Evolutionary conservation across 2,113 vertebrate genomes (phyloP).

Genomic region (Meleagris gallopavo): DNA sequence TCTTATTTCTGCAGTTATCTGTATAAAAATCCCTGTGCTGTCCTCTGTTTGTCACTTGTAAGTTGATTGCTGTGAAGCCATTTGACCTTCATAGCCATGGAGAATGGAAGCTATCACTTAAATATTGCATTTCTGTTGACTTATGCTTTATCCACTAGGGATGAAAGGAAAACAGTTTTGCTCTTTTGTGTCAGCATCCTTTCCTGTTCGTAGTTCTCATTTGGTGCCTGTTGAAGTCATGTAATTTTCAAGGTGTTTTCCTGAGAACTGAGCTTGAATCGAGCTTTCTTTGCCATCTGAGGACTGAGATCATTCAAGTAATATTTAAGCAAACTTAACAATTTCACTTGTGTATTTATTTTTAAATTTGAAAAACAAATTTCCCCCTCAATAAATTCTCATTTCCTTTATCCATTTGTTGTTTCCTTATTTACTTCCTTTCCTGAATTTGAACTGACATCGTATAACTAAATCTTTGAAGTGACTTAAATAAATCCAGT

Average conservation of each 20-base stretch:
- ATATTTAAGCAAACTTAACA: neutral
- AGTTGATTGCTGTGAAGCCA: neutral
- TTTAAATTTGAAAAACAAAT: neutral
- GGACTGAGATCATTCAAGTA: neutral
- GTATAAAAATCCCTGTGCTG: neutral
- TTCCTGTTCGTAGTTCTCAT: neutral
- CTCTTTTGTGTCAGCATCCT: neutral
- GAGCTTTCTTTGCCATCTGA: neutral
- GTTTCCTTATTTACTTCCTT: neutral
- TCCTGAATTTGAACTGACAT: neutral
- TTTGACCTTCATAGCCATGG: neutral
- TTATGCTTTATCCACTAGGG: neutral
- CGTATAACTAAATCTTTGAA: neutral
- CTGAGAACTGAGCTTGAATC: no score
- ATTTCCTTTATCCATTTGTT: neutral
- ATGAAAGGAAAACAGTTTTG: neutral
- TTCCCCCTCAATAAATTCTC: neutral
- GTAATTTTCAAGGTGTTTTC: neutral
- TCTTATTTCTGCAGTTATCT: neutral
- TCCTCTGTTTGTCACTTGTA: neutral
- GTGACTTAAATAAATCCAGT: neutral
- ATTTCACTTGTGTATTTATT: neutral
- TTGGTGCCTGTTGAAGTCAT: neutral
- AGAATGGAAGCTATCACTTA: neutral
- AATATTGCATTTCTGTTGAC: neutral